These are phyloP conservation scores for Chionis minor DNA, from an alignment of 2,113 vertebrate species.

Conservation along the genomic window DNA sequence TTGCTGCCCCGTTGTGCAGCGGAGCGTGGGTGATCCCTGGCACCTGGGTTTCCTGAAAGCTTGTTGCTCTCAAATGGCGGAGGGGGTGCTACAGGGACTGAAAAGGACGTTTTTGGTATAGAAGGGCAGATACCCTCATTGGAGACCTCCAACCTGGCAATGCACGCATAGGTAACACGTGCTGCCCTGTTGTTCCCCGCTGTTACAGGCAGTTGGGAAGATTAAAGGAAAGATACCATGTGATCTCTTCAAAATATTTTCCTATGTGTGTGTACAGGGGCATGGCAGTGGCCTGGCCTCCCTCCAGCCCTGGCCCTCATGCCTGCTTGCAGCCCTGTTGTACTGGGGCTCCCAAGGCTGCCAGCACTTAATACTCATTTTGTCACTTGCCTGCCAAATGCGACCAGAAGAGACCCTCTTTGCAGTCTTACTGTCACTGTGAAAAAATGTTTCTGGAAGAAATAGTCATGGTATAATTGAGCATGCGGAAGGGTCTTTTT, in stretches of 20 bases:
- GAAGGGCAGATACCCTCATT: neutral
- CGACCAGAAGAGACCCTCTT: neutral
- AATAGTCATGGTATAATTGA: neutral
- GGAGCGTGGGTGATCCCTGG: neutral
- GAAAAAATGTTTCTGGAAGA: neutral
- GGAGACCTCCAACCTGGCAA: neutral
- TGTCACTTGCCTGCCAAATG: neutral
- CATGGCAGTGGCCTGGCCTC: neutral
- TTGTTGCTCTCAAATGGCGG: accelerated
- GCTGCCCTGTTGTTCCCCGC: neutral
- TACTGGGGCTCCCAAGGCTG: neutral
- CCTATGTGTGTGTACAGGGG: accelerated
- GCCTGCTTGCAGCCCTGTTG: neutral
- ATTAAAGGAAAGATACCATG: neutral
- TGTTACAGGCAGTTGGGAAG: neutral
- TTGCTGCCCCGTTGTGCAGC: accelerated
- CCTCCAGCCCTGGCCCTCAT: neutral
- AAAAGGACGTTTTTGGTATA: accelerated
- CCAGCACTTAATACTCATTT: neutral
- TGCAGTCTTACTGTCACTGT: neutral
- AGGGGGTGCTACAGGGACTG: neutral
- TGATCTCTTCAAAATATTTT: neutral
- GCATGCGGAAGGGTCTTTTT: neutral
- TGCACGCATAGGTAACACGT: accelerated
- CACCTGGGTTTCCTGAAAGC: neutral